These are phyloP conservation scores for Noturus placidus DNA, from an alignment of 2,113 vertebrate genomes.

Conservation along the genomic window DNA sequence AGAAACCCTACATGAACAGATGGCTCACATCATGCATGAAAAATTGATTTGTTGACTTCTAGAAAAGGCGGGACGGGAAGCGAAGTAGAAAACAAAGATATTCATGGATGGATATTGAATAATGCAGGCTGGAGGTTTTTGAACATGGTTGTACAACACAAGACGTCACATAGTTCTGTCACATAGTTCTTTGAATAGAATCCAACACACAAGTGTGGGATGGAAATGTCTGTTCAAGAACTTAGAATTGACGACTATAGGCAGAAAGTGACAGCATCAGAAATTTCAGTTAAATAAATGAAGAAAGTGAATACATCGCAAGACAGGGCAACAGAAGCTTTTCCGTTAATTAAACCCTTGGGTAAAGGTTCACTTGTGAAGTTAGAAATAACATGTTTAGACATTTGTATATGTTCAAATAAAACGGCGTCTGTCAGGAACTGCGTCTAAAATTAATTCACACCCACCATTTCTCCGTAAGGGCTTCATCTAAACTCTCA, in stretches of 20 bases:
- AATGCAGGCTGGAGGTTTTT: conserved; percentile 39
- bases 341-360: background rate
- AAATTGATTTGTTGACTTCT: conserved; percentile 48
- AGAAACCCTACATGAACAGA: conserved; percentile 33
- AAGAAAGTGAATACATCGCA: background rate
- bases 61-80: conserved; percentile 9
- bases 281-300: background rate
- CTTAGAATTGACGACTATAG: background rate
- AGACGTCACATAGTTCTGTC: conserved; percentile 18
- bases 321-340: background rate
- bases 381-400: background rate
- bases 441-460: background rate
- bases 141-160: conserved; percentile 2
- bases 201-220: conserved; percentile 27
- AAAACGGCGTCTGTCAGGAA: background rate
- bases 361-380: background rate
- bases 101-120: conserved; percentile 43
- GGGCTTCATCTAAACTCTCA: background rate
- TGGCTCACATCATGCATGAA: conserved; percentile 54
- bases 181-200: conserved; percentile 47
- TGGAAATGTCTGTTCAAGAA: background rate
- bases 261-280: background rate
- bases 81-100: conserved; percentile 33
- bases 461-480: background rate
- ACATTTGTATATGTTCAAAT: background rate